These are phyloP conservation scores for Enteromius paludinosus DNA, from an alignment of 2,797 vertebrate genomes.

Conservation along the genomic window DNA sequence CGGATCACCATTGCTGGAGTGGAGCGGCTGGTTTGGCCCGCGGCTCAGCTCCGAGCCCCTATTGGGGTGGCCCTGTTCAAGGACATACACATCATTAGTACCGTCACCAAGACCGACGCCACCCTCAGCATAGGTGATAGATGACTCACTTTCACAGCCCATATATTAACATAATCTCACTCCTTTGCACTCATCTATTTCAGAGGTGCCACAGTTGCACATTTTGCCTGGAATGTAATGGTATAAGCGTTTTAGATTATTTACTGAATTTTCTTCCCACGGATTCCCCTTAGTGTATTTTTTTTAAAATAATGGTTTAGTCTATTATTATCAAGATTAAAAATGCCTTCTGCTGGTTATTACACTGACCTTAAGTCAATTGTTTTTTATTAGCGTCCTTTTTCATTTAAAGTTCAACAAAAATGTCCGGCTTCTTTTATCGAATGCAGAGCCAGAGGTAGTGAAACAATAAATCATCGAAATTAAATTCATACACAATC, in stretches of 20 bases:
- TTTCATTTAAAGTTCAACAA: conserved; percentile 52
- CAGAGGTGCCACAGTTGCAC: conserved; percentile 8
- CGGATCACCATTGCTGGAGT: conserved; percentile 91
- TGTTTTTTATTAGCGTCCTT: conserved; percentile 29
- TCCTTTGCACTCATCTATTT: conserved; percentile 27
- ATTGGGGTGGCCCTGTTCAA: conserved; percentile 89
- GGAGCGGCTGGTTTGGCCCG: conserved; percentile 86
- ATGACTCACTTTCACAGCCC: conserved; percentile 24
- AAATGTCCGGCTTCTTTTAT: conserved; percentile 47
- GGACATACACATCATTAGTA: conserved; percentile 94
- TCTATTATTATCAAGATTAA: conserved; percentile 43
- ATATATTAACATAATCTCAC: conserved; percentile 40
- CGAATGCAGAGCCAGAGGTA: conserved; percentile 24
- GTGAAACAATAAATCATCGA: conserved; percentile 51
- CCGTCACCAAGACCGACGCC: conserved; percentile 82
- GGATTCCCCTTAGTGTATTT: not conserved
- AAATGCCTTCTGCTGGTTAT: conserved; percentile 33
- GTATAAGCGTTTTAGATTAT: not conserved
- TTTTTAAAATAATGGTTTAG: conserved; percentile 12
- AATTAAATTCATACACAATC: conserved; percentile 56
- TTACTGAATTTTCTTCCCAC: conserved; percentile 12
- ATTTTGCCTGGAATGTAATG: conserved; percentile 6
- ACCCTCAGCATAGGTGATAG: conserved; percentile 78
- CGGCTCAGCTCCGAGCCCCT: conserved; percentile 81
- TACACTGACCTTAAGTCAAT: conserved; percentile 31